Base-by-base conservation (phyloP, 2,797 vertebrate genomes). In the Acropternis orthonyx region DNA sequence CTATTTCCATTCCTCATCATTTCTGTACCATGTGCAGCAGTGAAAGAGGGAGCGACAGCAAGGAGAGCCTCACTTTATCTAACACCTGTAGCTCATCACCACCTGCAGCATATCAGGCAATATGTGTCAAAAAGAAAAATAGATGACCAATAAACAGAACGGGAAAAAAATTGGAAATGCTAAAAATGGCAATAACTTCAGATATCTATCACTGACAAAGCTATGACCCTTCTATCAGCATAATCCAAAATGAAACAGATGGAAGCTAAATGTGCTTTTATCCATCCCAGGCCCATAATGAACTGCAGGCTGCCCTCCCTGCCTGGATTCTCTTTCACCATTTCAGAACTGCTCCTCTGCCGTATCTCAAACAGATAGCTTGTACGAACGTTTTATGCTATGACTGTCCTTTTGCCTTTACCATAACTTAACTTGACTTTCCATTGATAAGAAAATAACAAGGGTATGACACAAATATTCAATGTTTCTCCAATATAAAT, bases 321-420 rank as follows among this genome's bases (percentile, higher is more conserved):
- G 82, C 58, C 37, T 21, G 49, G 66, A 51, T 36, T 39, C 55
- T 59, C 37, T 7, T 49, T 39, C 1, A 0, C 37, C 7, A 4
- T 27, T 68, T 75, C 4, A 2, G 36, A 28, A 56, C 28, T 36
- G 28, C 52, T 89, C 41, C 68, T 80, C 61, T 72, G 41, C 48
- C 43, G 4, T 14, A 19, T 0, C 28, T 9, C 43, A 85, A 37
- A 62, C 0, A 0, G 18, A 59, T 3, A 27, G 30, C 43, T 51
- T 89, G 44, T 32, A 36, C 3, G 1, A 77, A 66, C 1, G 14
- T 67, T 73, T 36, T 56, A 48, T 37, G 39, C 18, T 23, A 2
- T 3, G 21, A 16, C 18, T 46, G 4, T 8, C 39, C 37, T 32
- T 75, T 24, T 84, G 22, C 4, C 39, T 46, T 73, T 34, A 61